These are phyloP conservation scores for Phengaris arion DNA, from an alignment of 2,888 invertebrate genomes.

Conservation along the genomic window DNA sequence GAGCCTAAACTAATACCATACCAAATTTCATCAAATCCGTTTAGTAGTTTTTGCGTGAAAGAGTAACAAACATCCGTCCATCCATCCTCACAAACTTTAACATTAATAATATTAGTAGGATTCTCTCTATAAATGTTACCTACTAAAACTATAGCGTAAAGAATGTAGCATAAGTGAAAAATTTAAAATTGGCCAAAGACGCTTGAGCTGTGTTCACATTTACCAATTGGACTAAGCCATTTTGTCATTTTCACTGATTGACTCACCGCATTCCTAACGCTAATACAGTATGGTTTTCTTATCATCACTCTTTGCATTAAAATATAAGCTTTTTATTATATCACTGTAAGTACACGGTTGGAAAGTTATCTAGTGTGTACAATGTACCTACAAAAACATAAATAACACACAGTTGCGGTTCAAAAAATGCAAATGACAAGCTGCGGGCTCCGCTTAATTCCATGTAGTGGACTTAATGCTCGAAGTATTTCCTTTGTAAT, in stretches of 20 bases:
- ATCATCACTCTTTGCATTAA: not conserved
- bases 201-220: no score
- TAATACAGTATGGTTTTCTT: not conserved
- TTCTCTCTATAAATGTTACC: no score
- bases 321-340: not conserved
- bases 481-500: conserved; percentile 38
- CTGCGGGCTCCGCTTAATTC: conserved; percentile 38
- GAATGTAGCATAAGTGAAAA: no score
- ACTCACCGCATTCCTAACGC: not conserved
- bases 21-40: no score
- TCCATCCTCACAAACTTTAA: no score
- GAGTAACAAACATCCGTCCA: no score
- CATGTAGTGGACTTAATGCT: conserved; percentile 37
- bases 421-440: conserved; percentile 39
- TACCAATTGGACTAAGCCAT: no score
- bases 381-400: conserved; percentile 36
- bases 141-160: no score
- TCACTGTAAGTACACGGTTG: not conserved
- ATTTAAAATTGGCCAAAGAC: no score
- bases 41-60: no score
- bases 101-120: no score
- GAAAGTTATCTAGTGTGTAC: conserved; percentile 37
- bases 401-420: conserved; percentile 38
- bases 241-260: not conserved
- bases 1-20: no score